These are phyloP conservation scores for Atta texana DNA, from an alignment of 1,140 invertebrate species.

Conservation along the genomic window DNA sequence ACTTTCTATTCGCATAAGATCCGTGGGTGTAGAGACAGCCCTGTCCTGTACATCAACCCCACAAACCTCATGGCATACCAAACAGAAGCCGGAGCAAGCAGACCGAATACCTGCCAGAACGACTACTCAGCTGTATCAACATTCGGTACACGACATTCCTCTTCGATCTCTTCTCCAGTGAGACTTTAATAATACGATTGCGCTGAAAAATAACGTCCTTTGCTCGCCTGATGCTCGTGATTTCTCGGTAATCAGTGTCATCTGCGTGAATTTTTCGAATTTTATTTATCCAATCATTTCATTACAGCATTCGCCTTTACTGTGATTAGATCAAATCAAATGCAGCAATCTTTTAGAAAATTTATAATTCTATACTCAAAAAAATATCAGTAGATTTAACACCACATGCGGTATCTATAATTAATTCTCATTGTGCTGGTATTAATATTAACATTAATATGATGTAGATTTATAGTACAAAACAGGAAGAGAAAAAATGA, in stretches of 20 bases:
- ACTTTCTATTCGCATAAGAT: slow-evolving; percentile 34
- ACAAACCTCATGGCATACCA: slow-evolving; percentile 81
- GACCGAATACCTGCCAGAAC: slow-evolving; percentile 82
- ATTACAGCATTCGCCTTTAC: neutral
- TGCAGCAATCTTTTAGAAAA: neutral
- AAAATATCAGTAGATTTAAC: too few species aligned
- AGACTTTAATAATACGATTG: slow-evolving; percentile 76
- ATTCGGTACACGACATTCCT: slow-evolving; percentile 86
- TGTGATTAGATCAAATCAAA: neutral
- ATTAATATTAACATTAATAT: too few species aligned
- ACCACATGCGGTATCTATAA: too few species aligned
- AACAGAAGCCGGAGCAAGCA: slow-evolving; percentile 83
- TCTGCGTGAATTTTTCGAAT: slow-evolving; percentile 2
- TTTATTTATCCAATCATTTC: slow-evolving; percentile 13
- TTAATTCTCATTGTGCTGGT: too few species aligned
- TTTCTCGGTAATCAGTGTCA: slow-evolving; percentile 40
- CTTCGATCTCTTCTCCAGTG: slow-evolving; percentile 79
- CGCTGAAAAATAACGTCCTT: slow-evolving; percentile 65
- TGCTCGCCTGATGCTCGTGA: slow-evolving; percentile 24
- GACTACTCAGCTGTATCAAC: slow-evolving; percentile 87
- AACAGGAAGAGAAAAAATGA: too few species aligned
- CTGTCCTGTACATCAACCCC: slow-evolving; percentile 44
- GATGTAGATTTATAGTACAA: too few species aligned
- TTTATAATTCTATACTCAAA: neutral
- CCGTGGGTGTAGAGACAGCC: slow-evolving; percentile 55